Percentiles rank a stretch among this genome's conserved stretches.
These are phyloP conservation scores for Rhinoptilus africanus DNA, from an alignment of 2,113 vertebrate species.

Conservation along the genomic window DNA sequence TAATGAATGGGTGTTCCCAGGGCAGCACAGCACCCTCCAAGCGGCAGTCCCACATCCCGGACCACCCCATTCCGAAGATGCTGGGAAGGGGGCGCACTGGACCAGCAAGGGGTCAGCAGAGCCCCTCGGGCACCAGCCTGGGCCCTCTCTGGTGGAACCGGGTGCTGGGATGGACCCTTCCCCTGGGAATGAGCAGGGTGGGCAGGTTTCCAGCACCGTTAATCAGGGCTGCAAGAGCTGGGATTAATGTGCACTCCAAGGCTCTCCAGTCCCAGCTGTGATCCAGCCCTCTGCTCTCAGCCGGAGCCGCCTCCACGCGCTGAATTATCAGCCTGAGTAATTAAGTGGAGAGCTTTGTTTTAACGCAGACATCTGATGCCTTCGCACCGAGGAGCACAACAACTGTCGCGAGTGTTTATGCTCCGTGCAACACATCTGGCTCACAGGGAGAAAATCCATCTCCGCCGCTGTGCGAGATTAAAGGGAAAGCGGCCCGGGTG, in stretches of 20 bases:
- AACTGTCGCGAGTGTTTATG: slow-evolving; percentile 56
- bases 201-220: slow-evolving; percentile 28
- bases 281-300: slow-evolving; percentile 59
- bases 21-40: not conserved
- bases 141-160: not conserved
- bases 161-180: not conserved
- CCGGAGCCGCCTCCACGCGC: slow-evolving; percentile 37
- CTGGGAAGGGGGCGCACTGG: fast-evolving
- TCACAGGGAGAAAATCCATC: slow-evolving; percentile 45
- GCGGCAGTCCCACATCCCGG: fast-evolving
- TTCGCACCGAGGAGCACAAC: slow-evolving; percentile 31
- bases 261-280: slow-evolving; percentile 60
- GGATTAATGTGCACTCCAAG: slow-evolving; percentile 61
- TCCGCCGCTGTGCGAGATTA: not conserved
- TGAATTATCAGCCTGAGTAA: slow-evolving; percentile 62
- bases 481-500: not conserved
- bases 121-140: not conserved
- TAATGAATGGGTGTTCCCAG: not conserved
- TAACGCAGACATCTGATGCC: slow-evolving; percentile 65
- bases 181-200: not conserved
- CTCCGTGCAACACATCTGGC: slow-evolving; percentile 60
- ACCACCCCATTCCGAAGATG: not conserved
- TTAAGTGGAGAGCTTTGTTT: slow-evolving; percentile 66
- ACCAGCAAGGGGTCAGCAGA: not conserved
- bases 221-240: slow-evolving; percentile 19